Conservation (phyloP, 2,113 vertebrate species). For the Dryoscopus gambensis region DNA sequence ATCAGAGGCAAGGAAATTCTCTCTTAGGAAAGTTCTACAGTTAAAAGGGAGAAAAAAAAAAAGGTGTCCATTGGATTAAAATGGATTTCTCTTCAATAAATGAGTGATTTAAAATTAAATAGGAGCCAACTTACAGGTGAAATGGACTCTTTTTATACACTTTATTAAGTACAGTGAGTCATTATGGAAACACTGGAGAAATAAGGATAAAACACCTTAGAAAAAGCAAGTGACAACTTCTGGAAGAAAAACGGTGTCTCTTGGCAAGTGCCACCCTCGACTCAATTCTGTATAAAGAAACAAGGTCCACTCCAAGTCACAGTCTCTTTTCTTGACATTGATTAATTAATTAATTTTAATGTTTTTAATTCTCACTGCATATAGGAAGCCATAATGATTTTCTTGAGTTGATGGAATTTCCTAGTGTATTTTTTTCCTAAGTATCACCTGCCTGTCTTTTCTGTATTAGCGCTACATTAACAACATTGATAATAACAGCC, state of each 20-base stretch:
- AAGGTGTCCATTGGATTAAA: not conserved
- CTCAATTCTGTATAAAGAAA: not conserved
- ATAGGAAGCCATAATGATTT: not conserved
- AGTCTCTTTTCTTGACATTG: not conserved
- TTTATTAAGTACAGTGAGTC: not conserved
- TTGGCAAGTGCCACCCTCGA: not conserved
- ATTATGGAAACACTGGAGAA: not conserved
- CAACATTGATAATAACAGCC: not conserved
- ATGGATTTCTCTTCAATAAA: not conserved
- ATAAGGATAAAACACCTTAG: not conserved
- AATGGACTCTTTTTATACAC: not conserved
- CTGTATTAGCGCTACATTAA: not conserved
- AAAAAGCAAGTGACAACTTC: not conserved
- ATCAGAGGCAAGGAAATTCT: not conserved
- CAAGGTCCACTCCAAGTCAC: not conserved
- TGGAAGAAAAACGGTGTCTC: not conserved
- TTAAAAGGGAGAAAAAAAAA: not conserved
- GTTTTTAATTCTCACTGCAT: not conserved
- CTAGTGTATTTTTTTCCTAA: not conserved
- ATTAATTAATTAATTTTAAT: not conserved
- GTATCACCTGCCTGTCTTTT: not conserved
- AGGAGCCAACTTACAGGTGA: not conserved
- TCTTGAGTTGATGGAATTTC: not conserved
- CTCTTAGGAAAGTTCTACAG: not conserved
- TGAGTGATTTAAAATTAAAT: not conserved